These are phyloP conservation scores for Muschampia plurimacula DNA, from an alignment of 2,888 invertebrate species.

Conservation along the genomic window DNA sequence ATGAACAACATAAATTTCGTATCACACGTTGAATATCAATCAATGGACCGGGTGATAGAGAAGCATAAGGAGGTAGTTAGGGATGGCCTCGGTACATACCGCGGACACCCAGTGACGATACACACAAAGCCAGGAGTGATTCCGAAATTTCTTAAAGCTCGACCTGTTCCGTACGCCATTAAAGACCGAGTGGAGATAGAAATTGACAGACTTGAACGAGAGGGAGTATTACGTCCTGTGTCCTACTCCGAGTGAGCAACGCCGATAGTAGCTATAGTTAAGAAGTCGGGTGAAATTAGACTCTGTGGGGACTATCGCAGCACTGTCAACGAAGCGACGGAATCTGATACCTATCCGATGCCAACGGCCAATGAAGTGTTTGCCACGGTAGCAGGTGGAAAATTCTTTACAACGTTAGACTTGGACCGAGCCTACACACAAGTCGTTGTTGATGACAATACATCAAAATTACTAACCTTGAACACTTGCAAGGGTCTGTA, in stretches of 20 bases:
- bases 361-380: conserved; percentile 45
- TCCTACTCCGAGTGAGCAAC: conserved; percentile 49
- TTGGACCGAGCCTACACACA: conserved; percentile 46
- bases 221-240: conserved; percentile 27
- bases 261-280: conserved; percentile 50
- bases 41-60: conserved; percentile 4
- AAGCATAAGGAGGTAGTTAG: conserved; percentile 45
- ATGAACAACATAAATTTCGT: conserved; percentile 35
- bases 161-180: conserved; percentile 46
- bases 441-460: conserved; percentile 42
- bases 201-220: conserved; percentile 38
- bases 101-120: conserved; percentile 44
- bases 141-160: conserved; percentile 48
- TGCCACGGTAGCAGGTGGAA: conserved; percentile 44
- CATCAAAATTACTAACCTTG: conserved; percentile 46
- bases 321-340: conserved; percentile 46
- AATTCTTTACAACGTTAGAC: conserved; percentile 44
- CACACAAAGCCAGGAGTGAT: conserved; percentile 46
- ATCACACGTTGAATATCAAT: background rate
- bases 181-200: conserved; percentile 45
- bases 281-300: conserved; percentile 44
- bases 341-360: conserved; percentile 47
- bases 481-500: conserved; percentile 49
- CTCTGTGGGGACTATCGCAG: conserved; percentile 46
- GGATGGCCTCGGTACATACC: conserved; percentile 44